Evolutionary conservation across 2,888 invertebrate species (phyloP), one percentile per base, ranked within the genome.

Genomic region (Microplitis manilae): DNA sequence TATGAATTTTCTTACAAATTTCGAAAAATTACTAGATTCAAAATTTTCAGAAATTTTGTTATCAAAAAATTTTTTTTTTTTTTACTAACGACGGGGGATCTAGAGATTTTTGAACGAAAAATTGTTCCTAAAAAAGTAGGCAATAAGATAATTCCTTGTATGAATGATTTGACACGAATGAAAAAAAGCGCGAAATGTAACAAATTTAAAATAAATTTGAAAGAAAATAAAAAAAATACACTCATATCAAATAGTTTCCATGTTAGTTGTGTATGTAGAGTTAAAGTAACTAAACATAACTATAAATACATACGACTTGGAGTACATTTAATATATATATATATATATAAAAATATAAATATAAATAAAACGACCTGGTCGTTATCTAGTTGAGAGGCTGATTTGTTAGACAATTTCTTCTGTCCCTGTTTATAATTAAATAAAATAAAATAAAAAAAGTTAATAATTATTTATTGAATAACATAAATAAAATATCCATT

Each of bases 211-310:
- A 70, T 72, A 80, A 77, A 85, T n/a, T 68, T 65, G 71, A 67
- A 75, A 81, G 75, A 75, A 76, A 82, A 20, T 20, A 20, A 79
- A 85, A 85, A 85, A 84, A 85, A 84, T 83, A 87, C 87, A 90
- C 88, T 88, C 90, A 90, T 90, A 90, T 90, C 90, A 90, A 85
- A 87, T 89, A 89, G 89, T 89, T 89, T 90, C 87, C 87, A 86
- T 90, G 90, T 90, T 90, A 90, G 90, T 87, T 86, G 88, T 89
- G 89, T 89, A 89, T 87, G 88, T 61, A 73, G 60, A 13, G 69
- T 65, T 74, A 70, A 59, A 70, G 30, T 60, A 70, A 50, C 30
- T 30, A 30, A 30, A 30, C 30, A 30, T 30, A 30, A 30, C 2
- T 50, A 5, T 20, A 59, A 59, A 60, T 20, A 60, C 13, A 69